phyloP scores from a whole-genome alignment of 2,797 vertebrate genomes.

The Orestias chungarensis region DNA sequence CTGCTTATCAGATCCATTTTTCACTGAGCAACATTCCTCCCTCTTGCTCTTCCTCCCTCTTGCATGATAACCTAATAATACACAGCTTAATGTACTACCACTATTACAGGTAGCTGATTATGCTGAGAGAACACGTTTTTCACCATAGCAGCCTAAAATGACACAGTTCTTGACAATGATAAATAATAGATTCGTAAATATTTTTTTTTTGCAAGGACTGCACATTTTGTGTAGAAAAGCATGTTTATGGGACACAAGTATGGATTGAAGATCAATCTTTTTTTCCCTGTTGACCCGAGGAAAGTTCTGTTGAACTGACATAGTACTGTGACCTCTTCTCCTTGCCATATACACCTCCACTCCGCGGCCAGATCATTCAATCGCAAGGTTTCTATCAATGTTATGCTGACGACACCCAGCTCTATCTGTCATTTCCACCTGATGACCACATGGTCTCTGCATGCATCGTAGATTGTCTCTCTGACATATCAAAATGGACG shows the following conservation, averaged over 20 bases:
- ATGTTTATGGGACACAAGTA: neutral
- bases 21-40: neutral
- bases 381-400: too few species aligned
- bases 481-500: too few species aligned
- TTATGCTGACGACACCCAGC: too few species aligned
- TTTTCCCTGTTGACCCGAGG: neutral
- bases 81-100: neutral
- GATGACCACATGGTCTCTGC: too few species aligned
- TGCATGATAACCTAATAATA: neutral
- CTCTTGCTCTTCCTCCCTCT: neutral
- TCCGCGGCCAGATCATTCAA: too few species aligned
- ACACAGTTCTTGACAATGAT: neutral
- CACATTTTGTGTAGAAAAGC: neutral
- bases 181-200: neutral
- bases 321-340: too few species aligned
- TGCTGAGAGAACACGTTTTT: neutral
- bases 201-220: neutral
- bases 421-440: too few species aligned
- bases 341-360: too few species aligned
- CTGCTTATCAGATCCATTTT: neutral
- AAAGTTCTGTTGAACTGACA: slow-evolving; percentile 1
- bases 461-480: too few species aligned
- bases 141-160: neutral
- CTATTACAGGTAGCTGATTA: neutral
- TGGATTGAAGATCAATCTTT: neutral